phyloP scores from a whole-genome alignment of 2,113 vertebrate genomes.

The Oreochromis niloticus region DNA sequence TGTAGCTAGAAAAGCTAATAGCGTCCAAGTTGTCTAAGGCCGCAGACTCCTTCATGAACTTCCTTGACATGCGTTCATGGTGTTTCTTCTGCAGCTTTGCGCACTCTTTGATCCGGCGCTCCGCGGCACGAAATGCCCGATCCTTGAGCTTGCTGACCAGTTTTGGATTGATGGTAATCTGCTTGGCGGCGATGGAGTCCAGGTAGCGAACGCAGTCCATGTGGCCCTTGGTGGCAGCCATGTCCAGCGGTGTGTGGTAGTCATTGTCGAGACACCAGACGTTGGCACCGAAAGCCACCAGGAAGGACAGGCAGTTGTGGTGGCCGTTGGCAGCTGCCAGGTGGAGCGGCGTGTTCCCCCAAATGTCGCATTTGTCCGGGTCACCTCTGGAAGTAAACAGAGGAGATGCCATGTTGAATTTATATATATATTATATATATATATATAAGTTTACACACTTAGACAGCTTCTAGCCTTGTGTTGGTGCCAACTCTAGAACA shows the following conservation, averaged over 20 bases:
- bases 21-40: conserved; percentile 79
- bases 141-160: conserved; percentile 90
- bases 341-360: conserved; percentile 96
- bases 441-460: background rate
- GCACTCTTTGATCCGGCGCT: conserved; percentile 87
- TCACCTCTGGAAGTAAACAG: conserved; percentile 79
- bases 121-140: conserved; percentile 84
- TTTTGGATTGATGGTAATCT: conserved; percentile 89
- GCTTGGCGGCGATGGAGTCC: conserved; percentile 94
- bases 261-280: conserved; percentile 99
- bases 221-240: conserved; percentile 93
- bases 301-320: conserved; percentile 91
- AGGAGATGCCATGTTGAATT: background rate
- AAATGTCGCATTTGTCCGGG: conserved; percentile 96
- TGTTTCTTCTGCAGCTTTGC: conserved; percentile 89
- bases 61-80: conserved; percentile 86
- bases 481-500: background rate
- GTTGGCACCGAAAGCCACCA: conserved; percentile 96
- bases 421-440: no score
- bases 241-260: conserved; percentile 95
- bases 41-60: conserved; percentile 83
- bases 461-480: background rate
- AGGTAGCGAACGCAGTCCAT: conserved; percentile 95
- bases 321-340: conserved; percentile 92
- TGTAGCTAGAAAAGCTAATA: conserved; percentile 89